Conservation (phyloP, 2,113 vertebrate genomes). For the Pholis gunnellus region DNA sequence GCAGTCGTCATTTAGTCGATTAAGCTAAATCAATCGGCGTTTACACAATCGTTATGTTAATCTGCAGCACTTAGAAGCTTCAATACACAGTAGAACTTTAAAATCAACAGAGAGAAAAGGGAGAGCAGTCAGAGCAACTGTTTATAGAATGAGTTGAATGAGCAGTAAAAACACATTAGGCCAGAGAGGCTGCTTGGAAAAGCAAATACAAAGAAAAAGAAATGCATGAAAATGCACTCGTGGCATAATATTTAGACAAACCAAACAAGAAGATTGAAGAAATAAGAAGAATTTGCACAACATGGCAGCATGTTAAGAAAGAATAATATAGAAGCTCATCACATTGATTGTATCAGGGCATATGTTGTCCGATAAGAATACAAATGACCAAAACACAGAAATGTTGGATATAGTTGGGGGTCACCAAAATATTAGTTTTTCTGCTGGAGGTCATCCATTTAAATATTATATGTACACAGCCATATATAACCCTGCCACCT, state of each 20-base stretch:
- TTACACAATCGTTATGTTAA: slow-evolving; percentile 12
- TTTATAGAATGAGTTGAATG: no score
- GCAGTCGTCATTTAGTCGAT: neutral
- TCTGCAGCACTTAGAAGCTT: slow-evolving; percentile 3
- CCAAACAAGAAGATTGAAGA: neutral
- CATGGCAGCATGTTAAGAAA: neutral
- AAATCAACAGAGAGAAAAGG: neutral
- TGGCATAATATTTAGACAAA: neutral
- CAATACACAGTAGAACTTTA: neutral
- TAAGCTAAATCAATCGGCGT: neutral
- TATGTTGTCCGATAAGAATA: neutral
- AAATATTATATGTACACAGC: neutral
- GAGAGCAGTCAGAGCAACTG: neutral
- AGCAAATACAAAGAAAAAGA: neutral
- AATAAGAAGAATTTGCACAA: neutral
- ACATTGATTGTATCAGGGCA: neutral
- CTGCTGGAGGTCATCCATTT: neutral
- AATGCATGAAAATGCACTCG: neutral
- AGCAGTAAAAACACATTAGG: neutral
- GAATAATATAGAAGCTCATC: neutral
- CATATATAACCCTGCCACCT: neutral
- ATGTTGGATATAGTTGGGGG: no score
- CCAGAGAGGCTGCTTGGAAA: neutral
- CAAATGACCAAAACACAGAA: neutral
- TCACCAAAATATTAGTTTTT: neutral